phyloP scores from a whole-genome alignment of 2,888 invertebrate species.

The Limnephilus lunatus region DNA sequence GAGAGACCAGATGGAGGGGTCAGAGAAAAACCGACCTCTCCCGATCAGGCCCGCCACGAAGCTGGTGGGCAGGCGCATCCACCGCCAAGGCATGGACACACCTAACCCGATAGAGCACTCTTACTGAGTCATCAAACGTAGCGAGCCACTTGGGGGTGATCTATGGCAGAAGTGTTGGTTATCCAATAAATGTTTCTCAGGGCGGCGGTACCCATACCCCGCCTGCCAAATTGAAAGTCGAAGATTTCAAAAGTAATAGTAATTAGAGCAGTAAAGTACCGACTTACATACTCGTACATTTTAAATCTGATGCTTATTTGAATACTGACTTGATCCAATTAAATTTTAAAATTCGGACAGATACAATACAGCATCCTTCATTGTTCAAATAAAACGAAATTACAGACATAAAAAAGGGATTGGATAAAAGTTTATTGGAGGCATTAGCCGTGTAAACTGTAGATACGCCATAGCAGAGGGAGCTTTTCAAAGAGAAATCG shows the following conservation, averaged over 20 bases:
- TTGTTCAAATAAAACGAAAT: background rate
- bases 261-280: background rate
- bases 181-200: too few species aligned
- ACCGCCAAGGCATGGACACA: too few species aligned
- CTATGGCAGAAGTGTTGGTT: too few species aligned
- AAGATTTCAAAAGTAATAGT: background rate
- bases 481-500: constrained; percentile 12
- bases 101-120: too few species aligned
- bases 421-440: constrained; percentile 9
- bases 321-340: background rate
- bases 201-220: too few species aligned
- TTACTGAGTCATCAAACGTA: too few species aligned
- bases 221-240: background rate
- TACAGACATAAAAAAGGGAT: constrained; percentile 14
- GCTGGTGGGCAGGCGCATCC: too few species aligned
- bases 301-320: background rate
- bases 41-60: too few species aligned
- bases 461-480: background rate
- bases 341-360: background rate
- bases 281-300: background rate
- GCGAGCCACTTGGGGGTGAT: too few species aligned
- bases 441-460: background rate
- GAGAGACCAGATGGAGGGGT: too few species aligned
- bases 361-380: background rate
- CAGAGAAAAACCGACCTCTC: too few species aligned